Evolutionary conservation across 2,888 invertebrate genomes (phyloP).

Genomic region (Agrochola lota): DNA sequence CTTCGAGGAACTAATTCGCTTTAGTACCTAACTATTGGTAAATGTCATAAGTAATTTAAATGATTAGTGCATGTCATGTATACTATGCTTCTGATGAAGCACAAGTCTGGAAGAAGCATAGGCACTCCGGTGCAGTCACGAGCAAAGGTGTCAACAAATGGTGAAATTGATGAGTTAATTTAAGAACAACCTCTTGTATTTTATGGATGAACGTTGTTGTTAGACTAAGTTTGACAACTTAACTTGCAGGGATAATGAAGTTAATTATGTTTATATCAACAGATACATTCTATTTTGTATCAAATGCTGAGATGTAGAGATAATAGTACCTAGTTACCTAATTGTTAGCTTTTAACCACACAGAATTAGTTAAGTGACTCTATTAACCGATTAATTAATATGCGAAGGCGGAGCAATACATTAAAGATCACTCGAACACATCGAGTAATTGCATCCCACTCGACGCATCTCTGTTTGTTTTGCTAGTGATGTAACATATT

Average conservation of each 20-base stretch:
- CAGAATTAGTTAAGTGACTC: constrained; percentile 12
- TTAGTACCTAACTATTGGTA: not conserved
- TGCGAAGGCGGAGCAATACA: not conserved
- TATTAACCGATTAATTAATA: constrained; percentile 17
- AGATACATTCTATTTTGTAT: not conserved
- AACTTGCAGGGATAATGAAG: not conserved
- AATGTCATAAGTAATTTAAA: not conserved
- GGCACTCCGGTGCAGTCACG: not conserved
- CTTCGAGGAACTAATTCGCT: constrained; percentile 14
- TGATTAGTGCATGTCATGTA: not conserved
- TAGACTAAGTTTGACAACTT: not conserved
- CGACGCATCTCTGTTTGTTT: constrained; percentile 9
- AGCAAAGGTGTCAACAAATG: not conserved
- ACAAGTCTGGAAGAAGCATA: not conserved
- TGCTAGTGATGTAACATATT: not conserved
- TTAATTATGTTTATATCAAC: not conserved
- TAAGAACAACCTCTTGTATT: not conserved
- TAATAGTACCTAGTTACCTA: not conserved
- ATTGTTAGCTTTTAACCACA: constrained; percentile 5
- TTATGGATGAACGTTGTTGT: not conserved
- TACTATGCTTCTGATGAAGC: not conserved
- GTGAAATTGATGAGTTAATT: not conserved
- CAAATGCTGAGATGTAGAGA: not conserved
- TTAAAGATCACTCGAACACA: constrained; percentile 16
- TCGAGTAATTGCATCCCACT: not conserved